Evolutionary conservation across 1,140 invertebrate species (phyloP).

Genomic region (Drosophila willistoni): DNA sequence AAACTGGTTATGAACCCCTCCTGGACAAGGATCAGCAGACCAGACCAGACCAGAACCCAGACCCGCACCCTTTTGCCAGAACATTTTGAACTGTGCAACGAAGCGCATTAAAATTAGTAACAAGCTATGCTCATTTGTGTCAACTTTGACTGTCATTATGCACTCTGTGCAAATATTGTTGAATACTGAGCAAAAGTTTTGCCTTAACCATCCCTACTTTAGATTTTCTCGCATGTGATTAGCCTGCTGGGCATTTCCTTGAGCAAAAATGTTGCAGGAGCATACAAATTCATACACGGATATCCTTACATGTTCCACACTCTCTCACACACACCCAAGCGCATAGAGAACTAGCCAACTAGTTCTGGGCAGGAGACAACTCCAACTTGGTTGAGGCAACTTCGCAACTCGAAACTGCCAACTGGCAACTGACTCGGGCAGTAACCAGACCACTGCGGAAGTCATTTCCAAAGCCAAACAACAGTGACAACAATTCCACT

Average conservation of each 20-base stretch:
- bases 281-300: conserved; percentile 80
- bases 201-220: conserved; percentile 6
- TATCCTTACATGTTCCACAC: conserved; percentile 57
- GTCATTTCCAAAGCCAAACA: conserved; percentile 75
- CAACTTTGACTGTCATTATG: conserved; percentile 83
- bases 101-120: conserved; percentile 80
- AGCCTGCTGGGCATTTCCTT: conserved; percentile 66
- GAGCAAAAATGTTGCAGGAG: conserved; percentile 64
- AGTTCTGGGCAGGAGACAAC: background rate
- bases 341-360: no score
- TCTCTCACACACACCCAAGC: no score
- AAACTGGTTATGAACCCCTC: conserved; percentile 9
- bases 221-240: conserved; percentile 44
- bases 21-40: conserved; percentile 1
- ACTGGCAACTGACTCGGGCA: conserved; percentile 25
- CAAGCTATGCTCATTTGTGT: conserved; percentile 81
- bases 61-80: no score
- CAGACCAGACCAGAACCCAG: conserved; percentile 12
- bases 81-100: conserved; percentile 49
- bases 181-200: conserved; percentile 62
- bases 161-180: conserved; percentile 80
- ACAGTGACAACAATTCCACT: conserved; percentile 46
- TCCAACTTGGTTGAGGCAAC: conserved; percentile 26
- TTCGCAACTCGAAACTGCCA: conserved; percentile 37
- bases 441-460: conserved; percentile 53